These are phyloP conservation scores for Cosmia pyralina DNA, from an alignment of 2,888 invertebrate species.

Conservation along the genomic window DNA sequence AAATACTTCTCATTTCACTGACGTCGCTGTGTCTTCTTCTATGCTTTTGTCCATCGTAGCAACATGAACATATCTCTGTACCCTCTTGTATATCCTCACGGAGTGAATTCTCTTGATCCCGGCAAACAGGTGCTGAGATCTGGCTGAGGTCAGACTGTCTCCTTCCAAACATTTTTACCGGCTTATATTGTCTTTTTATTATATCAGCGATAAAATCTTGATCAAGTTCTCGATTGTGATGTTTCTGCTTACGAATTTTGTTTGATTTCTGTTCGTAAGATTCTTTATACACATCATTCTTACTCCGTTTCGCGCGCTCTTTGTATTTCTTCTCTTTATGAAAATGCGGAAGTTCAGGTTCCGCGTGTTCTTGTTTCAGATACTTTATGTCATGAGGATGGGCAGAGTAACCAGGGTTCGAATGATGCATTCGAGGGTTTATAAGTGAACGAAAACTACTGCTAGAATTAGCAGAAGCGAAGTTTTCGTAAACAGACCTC, in stretches of 20 bases:
- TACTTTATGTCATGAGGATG: conserved; percentile 60
- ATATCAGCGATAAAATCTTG: conserved; percentile 83
- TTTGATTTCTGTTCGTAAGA: conserved; percentile 61
- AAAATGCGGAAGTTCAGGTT: conserved; percentile 38
- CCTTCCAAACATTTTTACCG: conserved; percentile 79
- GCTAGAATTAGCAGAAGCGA: conserved; percentile 68
- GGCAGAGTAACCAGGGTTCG: conserved; percentile 52
- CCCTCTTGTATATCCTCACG: conserved; percentile 72
- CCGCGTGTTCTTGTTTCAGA: conserved; percentile 55
- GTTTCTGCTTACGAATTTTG: conserved; percentile 65
- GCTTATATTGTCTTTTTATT: conserved; percentile 82
- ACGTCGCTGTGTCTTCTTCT: conserved; percentile 67
- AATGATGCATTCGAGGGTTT: conserved; percentile 61
- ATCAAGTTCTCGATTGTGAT: conserved; percentile 71
- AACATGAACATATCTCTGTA: conserved; percentile 79
- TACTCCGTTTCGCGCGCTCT: conserved; percentile 51
- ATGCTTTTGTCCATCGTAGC: conserved; percentile 65
- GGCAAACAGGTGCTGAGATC: conserved; percentile 84
- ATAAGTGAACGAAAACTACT: conserved; percentile 76
- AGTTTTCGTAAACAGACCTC: conserved; percentile 69
- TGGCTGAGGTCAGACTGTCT: conserved; percentile 81
- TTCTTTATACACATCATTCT: conserved; percentile 55
- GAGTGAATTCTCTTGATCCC: conserved; percentile 78
- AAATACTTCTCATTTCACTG: conserved; percentile 79
- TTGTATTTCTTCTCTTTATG: conserved; percentile 63